Evolutionary conservation across 2,888 invertebrate genomes (phyloP), one percentile per base, ranked within the genome.

Genomic region (Pterobdella sp.): DNA sequence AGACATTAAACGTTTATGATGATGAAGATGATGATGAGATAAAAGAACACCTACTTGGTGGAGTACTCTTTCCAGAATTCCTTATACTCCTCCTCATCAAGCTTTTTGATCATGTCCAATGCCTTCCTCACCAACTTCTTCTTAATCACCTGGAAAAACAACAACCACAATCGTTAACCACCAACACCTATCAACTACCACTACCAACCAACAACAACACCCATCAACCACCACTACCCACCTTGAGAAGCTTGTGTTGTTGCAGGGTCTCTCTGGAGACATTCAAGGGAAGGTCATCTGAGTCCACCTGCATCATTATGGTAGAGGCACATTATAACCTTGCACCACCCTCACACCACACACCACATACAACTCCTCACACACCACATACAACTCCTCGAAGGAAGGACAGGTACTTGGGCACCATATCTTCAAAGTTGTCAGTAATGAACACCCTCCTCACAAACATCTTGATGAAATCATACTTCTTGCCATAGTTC

Each of bases 31-130:
- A 69, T 10, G 26, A 42, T 26, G 34, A 65, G 63, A 71, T 26
- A 14, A 71, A 26, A 64, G 14, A 36, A 2, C 22, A 76, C 88
- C 86, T 79, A 89, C 88, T 96, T 97, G 76, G 97, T 99, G 74
- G 94, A 94, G 86, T 92, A 98, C 86, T 99, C 97, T 85, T 94
- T 94, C 97, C 97, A 98, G 89, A 98, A 97, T 80, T 89, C 89
- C 34, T 90, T 89, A 84, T 92, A 96, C 69, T 92, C 90, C 69
- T 91, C 92, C 75, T 90, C 90, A 72, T 91, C 88, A 76, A 99
- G 88, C 86, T 97, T 98, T 86, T 95, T 96, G 78, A 98, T 89
- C 95, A 97, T 95, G 84, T 97, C 97, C 72, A 97, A 86, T 7
- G 92, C 93, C 85, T 99, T 99, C 69, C 98, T 89, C 26, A 98